Conservation (phyloP, 2,797 vertebrate genomes). For the Phoebastria nigripes region DNA sequence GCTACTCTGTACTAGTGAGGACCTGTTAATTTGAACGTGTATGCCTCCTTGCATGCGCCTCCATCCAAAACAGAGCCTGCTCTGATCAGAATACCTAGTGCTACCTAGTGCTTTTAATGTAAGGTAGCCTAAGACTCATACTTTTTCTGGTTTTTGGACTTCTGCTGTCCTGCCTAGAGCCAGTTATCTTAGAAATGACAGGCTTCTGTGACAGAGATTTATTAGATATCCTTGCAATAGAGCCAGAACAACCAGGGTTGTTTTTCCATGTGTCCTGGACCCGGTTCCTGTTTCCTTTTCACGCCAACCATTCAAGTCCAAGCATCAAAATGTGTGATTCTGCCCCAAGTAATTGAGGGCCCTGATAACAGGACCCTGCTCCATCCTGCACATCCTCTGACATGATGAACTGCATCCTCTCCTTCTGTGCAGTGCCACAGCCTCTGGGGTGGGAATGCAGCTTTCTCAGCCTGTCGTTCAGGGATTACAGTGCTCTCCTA, state of each 20-base stretch:
- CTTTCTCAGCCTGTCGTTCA: not conserved
- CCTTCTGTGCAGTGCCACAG: not conserved
- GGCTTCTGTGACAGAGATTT: not conserved
- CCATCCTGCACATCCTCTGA: not conserved
- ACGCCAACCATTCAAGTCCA: not conserved
- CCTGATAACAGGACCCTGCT: not conserved
- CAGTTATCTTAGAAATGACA: not conserved
- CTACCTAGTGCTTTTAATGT: not conserved
- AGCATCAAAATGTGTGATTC: not conserved
- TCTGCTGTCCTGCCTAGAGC: not conserved
- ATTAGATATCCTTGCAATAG: not conserved
- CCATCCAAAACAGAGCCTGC: not conserved
- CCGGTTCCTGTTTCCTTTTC: accelerated
- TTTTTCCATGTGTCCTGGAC: not conserved
- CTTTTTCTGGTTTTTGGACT: not conserved
- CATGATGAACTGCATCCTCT: not conserved
- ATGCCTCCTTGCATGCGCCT: not conserved
- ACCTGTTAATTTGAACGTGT: accelerated
- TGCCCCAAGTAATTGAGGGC: not conserved
- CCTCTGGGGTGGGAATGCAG: not conserved
- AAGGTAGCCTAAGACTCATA: not conserved
- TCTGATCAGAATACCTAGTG: not conserved
- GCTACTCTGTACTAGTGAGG: not conserved
- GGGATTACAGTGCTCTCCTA: not conserved
- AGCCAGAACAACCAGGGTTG: not conserved